Evolutionary conservation across 1,140 invertebrate species (phyloP), one percentile per base, ranked within the genome.

Genomic region (Drosophila pandora): DNA sequence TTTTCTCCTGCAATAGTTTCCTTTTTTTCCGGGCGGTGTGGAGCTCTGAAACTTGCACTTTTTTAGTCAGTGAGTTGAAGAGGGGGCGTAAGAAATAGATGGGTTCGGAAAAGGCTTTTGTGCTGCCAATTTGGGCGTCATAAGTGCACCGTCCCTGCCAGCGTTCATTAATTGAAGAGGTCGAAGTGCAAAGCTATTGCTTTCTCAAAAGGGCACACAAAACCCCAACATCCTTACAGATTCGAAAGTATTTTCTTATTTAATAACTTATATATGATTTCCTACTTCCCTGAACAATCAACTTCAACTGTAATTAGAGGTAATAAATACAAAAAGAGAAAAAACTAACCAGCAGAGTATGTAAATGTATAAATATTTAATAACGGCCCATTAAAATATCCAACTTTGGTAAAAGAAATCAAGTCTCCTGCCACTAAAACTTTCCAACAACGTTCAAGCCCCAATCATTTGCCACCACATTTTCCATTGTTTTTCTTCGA

Each of bases 31-130:
- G 21, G 45, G 41, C 65, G 59, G 17, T 23, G 28, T 32, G 39
- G 25, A 49, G 39, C 58, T 45, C 32, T 64, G 60, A 73, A 79
- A 84, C 79, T 84, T 83, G 79, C 75, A 84, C 75, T 83, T 79
- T 83, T 83, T 70, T 34, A 28, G 52, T 9, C 45, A 22, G 25
- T 30, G 47, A 28, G 47, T n/a, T 23, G 13, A 10, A 47, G 17
- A 17, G 37, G 10, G 13, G 22, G 34, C 34, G 8, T 17, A 39
- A 22, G 17, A 13, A 25, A 10, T 25, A 25, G 41, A 45, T 45
- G 28, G 50, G 21, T 34, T 30, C 30, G 28, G 23, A 21, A 21
- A 37, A 9, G 21, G 13, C 12, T 41, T 13, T 43, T 43, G 13
- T 37, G 34, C 10, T 37, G 32, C 22, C 9, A 12, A 30, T 25